Conservation (phyloP, 2,888 invertebrate species). For the Hyppa rectilinea region DNA sequence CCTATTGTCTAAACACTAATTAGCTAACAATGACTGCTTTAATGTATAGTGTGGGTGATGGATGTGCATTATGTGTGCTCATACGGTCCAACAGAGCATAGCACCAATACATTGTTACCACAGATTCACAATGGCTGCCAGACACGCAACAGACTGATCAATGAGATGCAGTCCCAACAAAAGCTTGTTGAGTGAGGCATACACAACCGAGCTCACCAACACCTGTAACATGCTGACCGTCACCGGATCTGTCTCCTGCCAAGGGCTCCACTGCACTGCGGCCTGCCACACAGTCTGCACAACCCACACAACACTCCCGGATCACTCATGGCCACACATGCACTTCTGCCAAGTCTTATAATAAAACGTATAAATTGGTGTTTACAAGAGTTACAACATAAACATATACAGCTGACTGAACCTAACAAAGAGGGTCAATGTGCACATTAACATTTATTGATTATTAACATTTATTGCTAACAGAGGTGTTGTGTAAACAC, state of each 20-base stretch:
- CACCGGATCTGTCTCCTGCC: not conserved
- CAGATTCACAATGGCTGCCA: not conserved
- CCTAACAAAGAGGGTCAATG: conserved; percentile 24
- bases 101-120: not conserved
- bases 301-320: not conserved
- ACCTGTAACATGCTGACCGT: not conserved
- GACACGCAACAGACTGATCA: not conserved
- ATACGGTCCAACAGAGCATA: not conserved
- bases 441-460: conserved; percentile 13
- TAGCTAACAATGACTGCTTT: conserved; percentile 20
- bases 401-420: conserved; percentile 6
- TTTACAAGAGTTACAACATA: conserved; percentile 21
- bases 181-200: not conserved
- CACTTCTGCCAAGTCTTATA: conserved; percentile 43
- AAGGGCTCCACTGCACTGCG: not conserved
- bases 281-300: not conserved
- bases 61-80: conserved; percentile 3
- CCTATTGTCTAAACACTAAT: conserved; percentile 25
- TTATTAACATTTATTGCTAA: conserved; percentile 9
- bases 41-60: conserved; percentile 1
- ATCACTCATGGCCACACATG: not conserved
- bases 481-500: conserved; percentile 40
- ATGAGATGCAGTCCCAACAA: not conserved
- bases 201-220: not conserved
- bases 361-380: conserved; percentile 13